phyloP scores from a whole-genome alignment of 2,113 vertebrate genomes.

The Alligator sinensis region DNA sequence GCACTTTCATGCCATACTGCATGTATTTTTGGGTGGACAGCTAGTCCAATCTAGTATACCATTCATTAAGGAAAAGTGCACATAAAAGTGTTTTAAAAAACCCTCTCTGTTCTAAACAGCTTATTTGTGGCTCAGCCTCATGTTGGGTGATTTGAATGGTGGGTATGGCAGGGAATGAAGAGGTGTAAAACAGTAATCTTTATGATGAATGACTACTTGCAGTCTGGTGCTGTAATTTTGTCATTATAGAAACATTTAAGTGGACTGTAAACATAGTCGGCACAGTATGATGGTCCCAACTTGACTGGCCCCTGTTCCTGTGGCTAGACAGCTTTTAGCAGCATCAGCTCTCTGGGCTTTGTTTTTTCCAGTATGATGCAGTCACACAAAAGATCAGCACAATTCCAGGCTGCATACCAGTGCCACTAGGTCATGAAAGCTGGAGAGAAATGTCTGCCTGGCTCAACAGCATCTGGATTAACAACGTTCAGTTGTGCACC shows the following conservation, averaged over 20 bases:
- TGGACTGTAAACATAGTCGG: constrained; percentile 28
- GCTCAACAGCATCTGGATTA: background rate
- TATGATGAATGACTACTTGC: constrained; percentile 62
- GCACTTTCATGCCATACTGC: constrained; percentile 14
- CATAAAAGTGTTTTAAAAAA: background rate
- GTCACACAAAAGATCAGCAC: background rate
- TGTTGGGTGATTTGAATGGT: constrained; percentile 42
- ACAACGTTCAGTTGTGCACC: background rate
- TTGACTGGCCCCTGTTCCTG: constrained; percentile 14
- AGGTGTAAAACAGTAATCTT: constrained; percentile 73
- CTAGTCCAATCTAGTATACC: background rate
- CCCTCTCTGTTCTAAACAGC: constrained; percentile 23
- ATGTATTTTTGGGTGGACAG: background rate
- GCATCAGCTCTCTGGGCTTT: background rate
- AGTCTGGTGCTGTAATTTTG: constrained; percentile 7
- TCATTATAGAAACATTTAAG: constrained; percentile 47
- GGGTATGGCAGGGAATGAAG: constrained; percentile 67
- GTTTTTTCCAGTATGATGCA: background rate
- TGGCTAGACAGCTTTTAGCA: background rate
- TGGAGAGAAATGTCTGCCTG: rapidly evolving
- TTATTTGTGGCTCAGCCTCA: constrained; percentile 27
- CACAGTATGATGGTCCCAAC: background rate
- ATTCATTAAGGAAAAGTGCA: background rate
- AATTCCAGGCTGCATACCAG: background rate
- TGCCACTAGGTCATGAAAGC: background rate